Percentiles rank a stretch among this genome's conserved stretches.
phyloP scores from a whole-genome alignment of 2,113 vertebrate species.

The Oenanthe melanoleuca region DNA sequence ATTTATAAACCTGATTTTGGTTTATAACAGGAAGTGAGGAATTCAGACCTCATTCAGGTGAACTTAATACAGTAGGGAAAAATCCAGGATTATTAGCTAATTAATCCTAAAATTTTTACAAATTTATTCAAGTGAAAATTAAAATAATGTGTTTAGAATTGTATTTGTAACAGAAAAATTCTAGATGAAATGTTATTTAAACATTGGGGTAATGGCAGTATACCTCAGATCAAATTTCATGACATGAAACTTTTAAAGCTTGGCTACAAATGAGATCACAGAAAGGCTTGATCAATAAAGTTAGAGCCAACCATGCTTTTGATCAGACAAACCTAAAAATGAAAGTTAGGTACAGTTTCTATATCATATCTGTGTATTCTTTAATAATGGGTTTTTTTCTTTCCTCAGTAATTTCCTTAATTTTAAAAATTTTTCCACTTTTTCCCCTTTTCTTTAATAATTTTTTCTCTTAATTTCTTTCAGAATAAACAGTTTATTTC shows the following conservation, averaged over 20 bases:
- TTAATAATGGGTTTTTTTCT: background rate
- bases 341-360: background rate
- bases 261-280: background rate
- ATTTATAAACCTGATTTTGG: background rate
- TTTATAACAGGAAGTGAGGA: background rate
- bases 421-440: background rate
- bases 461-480: background rate
- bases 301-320: background rate
- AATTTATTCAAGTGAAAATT: constrained; percentile 20
- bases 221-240: background rate
- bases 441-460: background rate
- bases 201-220: background rate
- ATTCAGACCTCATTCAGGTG: background rate
- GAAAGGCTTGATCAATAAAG: background rate
- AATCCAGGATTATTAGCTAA: background rate
- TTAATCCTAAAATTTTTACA: background rate
- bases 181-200: background rate
- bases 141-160: background rate
- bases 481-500: background rate
- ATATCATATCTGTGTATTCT: background rate
- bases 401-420: background rate
- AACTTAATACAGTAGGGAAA: background rate
- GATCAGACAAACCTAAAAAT: background rate
- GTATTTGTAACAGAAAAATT: constrained; percentile 25
- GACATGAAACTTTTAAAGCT: background rate